Base-by-base conservation (phyloP, 1,140 invertebrate genomes). In the Pararge aegeria region DNA sequence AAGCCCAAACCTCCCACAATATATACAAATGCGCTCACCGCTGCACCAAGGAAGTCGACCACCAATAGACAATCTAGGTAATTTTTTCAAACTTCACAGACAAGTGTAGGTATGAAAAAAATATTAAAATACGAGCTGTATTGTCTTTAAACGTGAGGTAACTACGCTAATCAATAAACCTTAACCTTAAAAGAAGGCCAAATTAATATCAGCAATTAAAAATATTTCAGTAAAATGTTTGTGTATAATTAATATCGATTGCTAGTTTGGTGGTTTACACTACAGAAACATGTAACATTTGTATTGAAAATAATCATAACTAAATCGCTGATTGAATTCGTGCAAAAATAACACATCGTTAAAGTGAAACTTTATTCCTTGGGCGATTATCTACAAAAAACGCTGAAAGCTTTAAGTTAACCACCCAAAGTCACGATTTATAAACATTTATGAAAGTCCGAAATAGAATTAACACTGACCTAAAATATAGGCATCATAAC, bases 401-500 rank as follows among this genome's bases (percentile, higher is more conserved):
- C 48, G 18, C 24, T 58, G 49, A 59, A 54, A 49, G 61, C 16
- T 40, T 55, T 0, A 15, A 37, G 12, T 48, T 61, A 64, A 64
- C 57, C 40, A 46, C 57, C 49, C 12, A 24, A 37, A 57, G 66
- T 64, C 66, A 68, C 61, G 61, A 64, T 46, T 40, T 3, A 9
- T 13, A 37, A 40, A 37, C 38, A 55, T 64, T 61, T 55, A 50
- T 68, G 62, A 49, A 55, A 49, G 27, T 61, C 57, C 42, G 59
- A 60, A 63, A 67, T 61, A 60, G 52, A 60, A 57, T 67, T 56
- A 63, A 57, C 56, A 59, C 55, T 19, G 27, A 15, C 27, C 34
- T 58, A 40, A 66, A 50, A 46, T 55, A 55, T 51, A 44, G 53
- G 34, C 18, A 46, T 19, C 27, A 53, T 57, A 63, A 57, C 38